Evolutionary conservation across 2,113 vertebrate genomes (phyloP).

Genomic region (Nasalis larvatus): DNA sequence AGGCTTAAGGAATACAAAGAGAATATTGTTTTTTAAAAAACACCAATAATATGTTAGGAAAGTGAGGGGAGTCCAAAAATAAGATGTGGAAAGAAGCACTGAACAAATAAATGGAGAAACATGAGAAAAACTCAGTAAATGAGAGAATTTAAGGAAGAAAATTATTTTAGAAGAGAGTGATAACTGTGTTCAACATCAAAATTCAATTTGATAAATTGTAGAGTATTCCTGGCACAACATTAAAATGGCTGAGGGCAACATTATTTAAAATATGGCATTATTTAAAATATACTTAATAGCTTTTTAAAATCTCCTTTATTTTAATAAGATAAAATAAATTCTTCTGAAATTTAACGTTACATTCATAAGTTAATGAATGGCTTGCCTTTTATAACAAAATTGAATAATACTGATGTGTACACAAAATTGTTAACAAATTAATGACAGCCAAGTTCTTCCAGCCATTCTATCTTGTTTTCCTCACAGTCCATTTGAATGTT

Average conservation of each 20-base stretch:
- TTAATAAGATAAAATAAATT: neutral
- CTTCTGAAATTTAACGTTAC: neutral
- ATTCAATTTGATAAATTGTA: neutral
- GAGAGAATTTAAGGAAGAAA: neutral
- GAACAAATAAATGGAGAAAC: neutral
- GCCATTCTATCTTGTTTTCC: neutral
- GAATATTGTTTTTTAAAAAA: neutral
- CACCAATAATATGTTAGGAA: neutral
- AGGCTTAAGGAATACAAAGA: neutral
- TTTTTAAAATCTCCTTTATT: too few relatives aligned
- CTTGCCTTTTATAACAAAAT: constrained; percentile 9
- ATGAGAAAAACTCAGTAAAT: neutral
- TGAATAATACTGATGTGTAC: constrained; percentile 13
- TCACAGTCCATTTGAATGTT: neutral
- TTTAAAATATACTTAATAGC: constrained; percentile 16
- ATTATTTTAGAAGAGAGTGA: neutral
- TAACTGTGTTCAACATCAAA: neutral
- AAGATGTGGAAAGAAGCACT: neutral
- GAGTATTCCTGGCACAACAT: neutral
- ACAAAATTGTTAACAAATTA: constrained; percentile 25
- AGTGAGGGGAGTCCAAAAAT: neutral
- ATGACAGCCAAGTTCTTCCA: neutral
- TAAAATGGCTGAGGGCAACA: neutral
- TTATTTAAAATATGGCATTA: neutral
- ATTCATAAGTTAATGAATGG: neutral